phyloP scores from a whole-genome alignment of 2,113 vertebrate species.

The Eulemur rufifrons region DNA sequence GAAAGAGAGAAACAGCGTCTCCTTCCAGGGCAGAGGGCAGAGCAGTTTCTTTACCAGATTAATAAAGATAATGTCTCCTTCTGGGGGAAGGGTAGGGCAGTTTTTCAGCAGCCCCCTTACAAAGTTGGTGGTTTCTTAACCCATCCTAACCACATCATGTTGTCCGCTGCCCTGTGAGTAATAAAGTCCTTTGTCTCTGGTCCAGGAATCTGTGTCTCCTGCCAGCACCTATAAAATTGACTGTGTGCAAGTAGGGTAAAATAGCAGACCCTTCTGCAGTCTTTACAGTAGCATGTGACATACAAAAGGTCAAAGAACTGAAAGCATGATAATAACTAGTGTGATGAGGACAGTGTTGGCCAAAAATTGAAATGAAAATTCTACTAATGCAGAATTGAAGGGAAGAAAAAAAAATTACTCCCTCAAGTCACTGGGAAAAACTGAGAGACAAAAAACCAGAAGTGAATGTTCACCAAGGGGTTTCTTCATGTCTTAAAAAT shows the following conservation, averaged over 20 bases:
- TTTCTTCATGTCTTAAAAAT: neutral
- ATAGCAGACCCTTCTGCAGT: neutral
- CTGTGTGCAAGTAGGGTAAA: neutral
- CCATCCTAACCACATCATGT: neutral
- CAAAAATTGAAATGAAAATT: neutral
- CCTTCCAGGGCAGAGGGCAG: neutral
- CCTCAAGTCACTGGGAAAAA: neutral
- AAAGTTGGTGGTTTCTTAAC: neutral
- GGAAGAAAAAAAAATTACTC: neutral
- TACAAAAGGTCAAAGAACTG: neutral
- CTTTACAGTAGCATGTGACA: neutral
- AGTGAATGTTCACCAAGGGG: neutral
- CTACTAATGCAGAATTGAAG: neutral
- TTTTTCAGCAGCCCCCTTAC: neutral
- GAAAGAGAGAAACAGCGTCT: neutral
- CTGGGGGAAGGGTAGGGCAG: neutral
- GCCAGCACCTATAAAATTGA: neutral
- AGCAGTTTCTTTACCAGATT: neutral
- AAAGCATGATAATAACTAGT: neutral
- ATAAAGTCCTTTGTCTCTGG: neutral
- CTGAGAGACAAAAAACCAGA: neutral
- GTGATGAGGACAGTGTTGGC: fast-evolving
- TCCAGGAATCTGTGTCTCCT: neutral
- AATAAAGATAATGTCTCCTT: neutral
- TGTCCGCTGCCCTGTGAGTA: neutral